Base-by-base conservation (phyloP, 2,888 invertebrate genomes). In the Cryptops parisi region DNA sequence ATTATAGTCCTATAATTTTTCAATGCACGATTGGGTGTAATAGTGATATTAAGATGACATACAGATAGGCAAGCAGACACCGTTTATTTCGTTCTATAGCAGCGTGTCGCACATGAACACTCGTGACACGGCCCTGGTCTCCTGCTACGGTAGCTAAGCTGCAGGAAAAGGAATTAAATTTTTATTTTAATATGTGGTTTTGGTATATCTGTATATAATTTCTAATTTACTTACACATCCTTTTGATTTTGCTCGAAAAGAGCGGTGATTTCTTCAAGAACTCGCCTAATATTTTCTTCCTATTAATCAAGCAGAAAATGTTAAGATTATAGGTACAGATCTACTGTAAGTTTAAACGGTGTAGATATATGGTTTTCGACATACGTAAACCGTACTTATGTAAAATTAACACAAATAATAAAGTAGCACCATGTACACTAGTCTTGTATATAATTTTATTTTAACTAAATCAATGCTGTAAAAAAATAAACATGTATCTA, bases 61-160 rank as follows among this genome's bases (percentile, higher is more conserved):
- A 72, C 67, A 74, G 58, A 61, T 76, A 76, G 6, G 75, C 72
- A 44, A 93, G 71, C 0, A 96, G 73, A 65, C 94, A 96, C 33
- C 96, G 77, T 65, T 90, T 83, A 65, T 94, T 90, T 41, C 94
- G 76, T 67, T 87, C 84, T 19, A 94, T 68, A 0, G 85, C 88
- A 33, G 82, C 79, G 68, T 94, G 93, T 15, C 91, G 75, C 44
- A 89, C 78, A 67, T 83, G 82, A 1, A 93, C 77, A 19, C 87
- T 79, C 1, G 84, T 78, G 74, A 84, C 79, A n/a, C 69, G 64
- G 5, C 68, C 66, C 9, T 59, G 58, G 48, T 67, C 69, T n/a
- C 70, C 70, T 52, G 63, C 67, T 21, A 68, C 65, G 15, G 69
- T 67, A 19, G 67, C 65, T 60, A 63, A 68, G 59, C 72, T 73